A percentile compares a stretch with the other conserved stretches of the same genome.
phyloP scores from a whole-genome alignment of 1,140 invertebrate genomes.

The Apis florea region DNA sequence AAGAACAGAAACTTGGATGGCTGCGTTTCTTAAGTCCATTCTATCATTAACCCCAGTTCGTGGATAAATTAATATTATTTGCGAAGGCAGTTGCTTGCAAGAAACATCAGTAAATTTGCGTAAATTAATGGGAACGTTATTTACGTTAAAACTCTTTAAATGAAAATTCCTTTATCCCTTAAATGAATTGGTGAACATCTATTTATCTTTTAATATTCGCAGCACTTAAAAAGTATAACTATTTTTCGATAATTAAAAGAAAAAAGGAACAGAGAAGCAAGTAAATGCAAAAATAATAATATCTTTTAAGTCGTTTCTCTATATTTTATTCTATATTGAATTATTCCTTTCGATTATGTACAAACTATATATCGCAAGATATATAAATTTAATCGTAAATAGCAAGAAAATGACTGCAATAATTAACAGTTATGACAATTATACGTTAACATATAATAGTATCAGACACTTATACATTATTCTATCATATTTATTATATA shows the following conservation, averaged over 20 bases:
- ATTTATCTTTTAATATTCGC: neutral
- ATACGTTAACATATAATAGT: neutral
- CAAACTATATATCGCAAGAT: no score
- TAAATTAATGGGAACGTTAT: neutral
- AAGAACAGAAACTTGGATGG: conserved; percentile 13
- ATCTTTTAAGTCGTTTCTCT: no score
- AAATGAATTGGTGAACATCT: neutral
- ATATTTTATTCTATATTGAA: no score
- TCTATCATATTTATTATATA: neutral
- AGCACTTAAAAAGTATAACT: neutral
- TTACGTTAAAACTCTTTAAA: neutral
- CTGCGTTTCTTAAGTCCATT: conserved; percentile 1
- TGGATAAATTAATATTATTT: neutral
- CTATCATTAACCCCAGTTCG: neutral
- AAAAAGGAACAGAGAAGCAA: no score
- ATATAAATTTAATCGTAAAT: neutral
- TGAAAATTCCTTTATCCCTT: neutral
- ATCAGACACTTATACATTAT: neutral
- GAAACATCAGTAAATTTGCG: neutral
- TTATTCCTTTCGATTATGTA: no score
- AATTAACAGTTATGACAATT: neutral
- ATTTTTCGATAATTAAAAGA: no score
- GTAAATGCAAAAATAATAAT: no score
- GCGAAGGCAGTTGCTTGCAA: no score
- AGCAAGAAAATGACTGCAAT: neutral